Conservation (phyloP, 2,797 vertebrate species). For the Smutsia temminckii region DNA sequence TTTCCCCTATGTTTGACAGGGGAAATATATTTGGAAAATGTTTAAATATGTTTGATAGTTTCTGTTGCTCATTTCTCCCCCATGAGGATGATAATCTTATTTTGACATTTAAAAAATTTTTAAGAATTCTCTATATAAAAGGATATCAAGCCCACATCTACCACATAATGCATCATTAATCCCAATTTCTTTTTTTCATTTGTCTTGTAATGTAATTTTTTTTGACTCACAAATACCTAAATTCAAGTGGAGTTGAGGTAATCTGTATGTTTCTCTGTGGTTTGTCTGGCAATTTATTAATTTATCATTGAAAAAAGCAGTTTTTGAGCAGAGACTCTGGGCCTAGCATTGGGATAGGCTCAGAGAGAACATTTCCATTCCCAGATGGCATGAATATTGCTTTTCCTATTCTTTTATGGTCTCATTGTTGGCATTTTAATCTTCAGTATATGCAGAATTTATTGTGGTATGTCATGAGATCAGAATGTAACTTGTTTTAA, state of each 20-base stretch:
- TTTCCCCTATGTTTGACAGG: background rate
- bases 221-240: background rate
- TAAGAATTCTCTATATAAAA: background rate
- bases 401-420: background rate
- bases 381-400: background rate
- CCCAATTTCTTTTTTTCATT: background rate
- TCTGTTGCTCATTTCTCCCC: background rate
- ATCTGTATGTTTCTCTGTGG: background rate
- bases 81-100: background rate
- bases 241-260: background rate
- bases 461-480: slow-evolving; percentile 32
- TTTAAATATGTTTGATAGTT: background rate
- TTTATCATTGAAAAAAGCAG: background rate
- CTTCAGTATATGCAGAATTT: background rate
- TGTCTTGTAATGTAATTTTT: slow-evolving; percentile 11
- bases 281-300: slow-evolving; percentile 8
- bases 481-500: slow-evolving; percentile 49
- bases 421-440: slow-evolving; percentile 24
- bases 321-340: background rate
- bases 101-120: background rate
- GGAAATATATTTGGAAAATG: background rate
- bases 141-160: background rate
- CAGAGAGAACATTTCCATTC: background rate
- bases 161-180: background rate
- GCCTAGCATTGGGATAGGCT: background rate